A percentile compares a stretch with the other conserved stretches of the same genome.
These are phyloP conservation scores for Drosophila nigrodunni DNA, from an alignment of 1,140 invertebrate genomes.

Conservation along the genomic window DNA sequence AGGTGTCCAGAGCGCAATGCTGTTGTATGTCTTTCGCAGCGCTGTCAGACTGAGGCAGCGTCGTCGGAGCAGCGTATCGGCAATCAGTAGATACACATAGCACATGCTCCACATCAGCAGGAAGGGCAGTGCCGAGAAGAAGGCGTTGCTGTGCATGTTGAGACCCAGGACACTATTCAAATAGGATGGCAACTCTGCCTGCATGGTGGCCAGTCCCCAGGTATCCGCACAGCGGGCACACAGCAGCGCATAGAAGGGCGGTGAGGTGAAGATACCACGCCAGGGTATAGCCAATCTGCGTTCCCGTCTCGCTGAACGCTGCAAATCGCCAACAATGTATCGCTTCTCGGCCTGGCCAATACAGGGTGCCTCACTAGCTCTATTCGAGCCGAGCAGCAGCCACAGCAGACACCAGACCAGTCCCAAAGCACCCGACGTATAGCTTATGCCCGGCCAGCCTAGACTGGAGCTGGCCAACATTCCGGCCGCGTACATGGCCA, in stretches of 20 bases:
- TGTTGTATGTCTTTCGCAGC: slow-evolving; percentile 89
- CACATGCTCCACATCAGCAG: slow-evolving; percentile 89
- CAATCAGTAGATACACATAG: slow-evolving; percentile 88
- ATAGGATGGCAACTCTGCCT: slow-evolving; percentile 96
- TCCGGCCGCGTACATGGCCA: slow-evolving; percentile 88
- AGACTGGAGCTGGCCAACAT: slow-evolving; percentile 86
- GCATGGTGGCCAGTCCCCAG: slow-evolving; percentile 97
- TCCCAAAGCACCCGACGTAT: slow-evolving; percentile 88
- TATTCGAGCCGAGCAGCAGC: slow-evolving; percentile 88
- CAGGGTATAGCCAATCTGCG: slow-evolving; percentile 87
- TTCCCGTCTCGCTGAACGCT: slow-evolving; percentile 38
- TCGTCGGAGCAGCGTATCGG: slow-evolving; percentile 87
- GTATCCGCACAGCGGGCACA: slow-evolving; percentile 94
- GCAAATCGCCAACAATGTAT: slow-evolving; percentile 86
- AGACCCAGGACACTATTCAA: slow-evolving; percentile 93
- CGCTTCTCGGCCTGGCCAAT: slow-evolving; percentile 87
- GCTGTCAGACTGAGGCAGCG: slow-evolving; percentile 85
- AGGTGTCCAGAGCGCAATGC: slow-evolving; percentile 87
- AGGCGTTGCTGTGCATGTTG: slow-evolving; percentile 90
- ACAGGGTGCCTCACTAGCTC: slow-evolving; percentile 87
- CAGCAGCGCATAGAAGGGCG: slow-evolving; percentile 94
- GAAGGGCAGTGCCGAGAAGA: slow-evolving; percentile 93
- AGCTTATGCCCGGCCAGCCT: slow-evolving; percentile 93
- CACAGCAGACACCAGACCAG: slow-evolving; percentile 88
- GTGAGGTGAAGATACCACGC: slow-evolving; percentile 90